phyloP scores from a whole-genome alignment of 2,113 vertebrate species.

The Oenanthe oenanthe region DNA sequence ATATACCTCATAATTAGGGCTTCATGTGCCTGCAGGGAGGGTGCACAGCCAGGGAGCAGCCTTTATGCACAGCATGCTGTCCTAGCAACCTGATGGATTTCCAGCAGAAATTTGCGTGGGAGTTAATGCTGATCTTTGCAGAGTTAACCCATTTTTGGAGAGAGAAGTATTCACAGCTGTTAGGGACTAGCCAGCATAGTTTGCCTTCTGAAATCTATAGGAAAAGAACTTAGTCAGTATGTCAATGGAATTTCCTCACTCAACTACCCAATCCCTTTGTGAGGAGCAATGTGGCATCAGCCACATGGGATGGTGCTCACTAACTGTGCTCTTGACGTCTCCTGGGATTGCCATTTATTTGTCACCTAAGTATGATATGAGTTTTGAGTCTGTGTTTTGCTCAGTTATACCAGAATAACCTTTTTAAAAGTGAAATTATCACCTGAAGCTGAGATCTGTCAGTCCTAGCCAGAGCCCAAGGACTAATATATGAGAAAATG shows the following conservation, averaged over 20 bases:
- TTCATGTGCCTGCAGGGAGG: constrained; percentile 11
- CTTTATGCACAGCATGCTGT: constrained; percentile 54
- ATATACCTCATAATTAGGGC: constrained; percentile 47
- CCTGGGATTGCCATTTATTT: neutral
- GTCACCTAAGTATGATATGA: neutral
- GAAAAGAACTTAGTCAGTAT: neutral
- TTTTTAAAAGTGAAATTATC: neutral
- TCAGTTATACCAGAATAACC: neutral
- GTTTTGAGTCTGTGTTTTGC: neutral
- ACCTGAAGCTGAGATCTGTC: neutral
- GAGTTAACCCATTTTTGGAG: constrained; percentile 45
- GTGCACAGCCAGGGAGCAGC: constrained; percentile 30
- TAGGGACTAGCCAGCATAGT: neutral
- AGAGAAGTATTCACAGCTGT: neutral
- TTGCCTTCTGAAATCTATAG: neutral
- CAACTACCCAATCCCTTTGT: neutral
- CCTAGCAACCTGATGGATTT: constrained; percentile 64
- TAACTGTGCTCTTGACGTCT: neutral
- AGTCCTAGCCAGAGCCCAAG: neutral
- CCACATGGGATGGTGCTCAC: too few relatives aligned
- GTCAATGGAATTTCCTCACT: neutral
- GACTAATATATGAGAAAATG: neutral
- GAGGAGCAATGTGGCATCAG: neutral
- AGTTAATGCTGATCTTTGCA: constrained; percentile 54
- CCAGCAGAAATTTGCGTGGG: constrained; percentile 61